Evolutionary conservation across 2,888 invertebrate genomes (phyloP).

Genomic region (Acronicta psi): DNA sequence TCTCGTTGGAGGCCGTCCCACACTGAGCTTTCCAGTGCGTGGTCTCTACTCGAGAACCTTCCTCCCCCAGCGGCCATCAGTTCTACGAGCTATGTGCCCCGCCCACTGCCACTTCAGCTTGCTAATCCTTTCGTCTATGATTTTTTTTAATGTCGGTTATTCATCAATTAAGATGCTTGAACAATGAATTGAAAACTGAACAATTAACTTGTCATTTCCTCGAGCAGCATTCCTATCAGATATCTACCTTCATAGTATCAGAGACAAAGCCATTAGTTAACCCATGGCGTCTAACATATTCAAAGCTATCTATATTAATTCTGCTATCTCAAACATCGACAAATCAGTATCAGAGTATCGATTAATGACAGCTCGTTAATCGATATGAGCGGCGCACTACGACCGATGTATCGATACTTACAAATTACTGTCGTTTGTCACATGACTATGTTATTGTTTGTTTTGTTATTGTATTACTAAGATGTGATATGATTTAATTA

Average conservation of each 20-base stretch:
- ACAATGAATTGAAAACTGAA: too few relatives aligned
- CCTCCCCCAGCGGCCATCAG: too few relatives aligned
- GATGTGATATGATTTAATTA: neutral
- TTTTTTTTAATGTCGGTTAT: too few relatives aligned
- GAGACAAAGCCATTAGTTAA: neutral
- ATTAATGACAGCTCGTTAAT: slow-evolving; percentile 57
- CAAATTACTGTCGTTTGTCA: slow-evolving; percentile 55
- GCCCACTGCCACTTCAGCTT: too few relatives aligned
- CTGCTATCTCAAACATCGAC: slow-evolving; percentile 43
- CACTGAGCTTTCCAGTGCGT: too few relatives aligned
- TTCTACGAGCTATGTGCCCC: too few relatives aligned
- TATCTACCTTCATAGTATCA: neutral
- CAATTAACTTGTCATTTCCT: too few relatives aligned
- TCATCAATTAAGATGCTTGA: too few relatives aligned
- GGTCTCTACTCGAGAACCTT: too few relatives aligned
- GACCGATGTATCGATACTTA: slow-evolving; percentile 56
- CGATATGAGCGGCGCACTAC: slow-evolving; percentile 46
- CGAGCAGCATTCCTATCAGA: neutral
- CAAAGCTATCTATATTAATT: slow-evolving; percentile 43
- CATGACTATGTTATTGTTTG: slow-evolving; percentile 39
- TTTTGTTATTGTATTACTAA: slow-evolving; percentile 6
- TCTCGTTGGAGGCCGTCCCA: too few relatives aligned
- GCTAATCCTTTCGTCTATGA: too few relatives aligned
- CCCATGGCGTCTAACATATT: slow-evolving; percentile 32
- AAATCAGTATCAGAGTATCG: slow-evolving; percentile 49